Evolutionary conservation across 2,797 vertebrate species (phyloP).

Genomic region (Pseudotriccus pelzelni): DNA sequence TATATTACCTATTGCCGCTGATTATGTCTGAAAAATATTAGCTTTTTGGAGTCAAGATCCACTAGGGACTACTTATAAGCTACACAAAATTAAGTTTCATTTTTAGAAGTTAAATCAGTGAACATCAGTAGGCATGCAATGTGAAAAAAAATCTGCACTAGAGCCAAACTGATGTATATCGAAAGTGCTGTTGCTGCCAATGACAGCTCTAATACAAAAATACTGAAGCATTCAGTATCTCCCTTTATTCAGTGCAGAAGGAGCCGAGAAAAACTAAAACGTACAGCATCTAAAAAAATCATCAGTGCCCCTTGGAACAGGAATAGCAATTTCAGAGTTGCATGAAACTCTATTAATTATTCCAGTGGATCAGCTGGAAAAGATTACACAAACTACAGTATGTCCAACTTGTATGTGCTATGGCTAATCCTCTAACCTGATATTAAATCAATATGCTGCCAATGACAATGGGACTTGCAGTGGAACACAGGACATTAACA

Average conservation of each 20-base stretch:
- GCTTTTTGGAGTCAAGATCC: constrained; percentile 69
- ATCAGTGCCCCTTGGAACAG: constrained; percentile 39
- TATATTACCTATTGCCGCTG: constrained; percentile 71
- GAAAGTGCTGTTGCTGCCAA: constrained; percentile 57
- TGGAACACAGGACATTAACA: constrained; percentile 14
- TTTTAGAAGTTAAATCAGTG: constrained; percentile 75
- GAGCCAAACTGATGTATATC: constrained; percentile 70
- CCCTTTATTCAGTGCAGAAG: constrained; percentile 7
- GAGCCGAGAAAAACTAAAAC: constrained; percentile 18
- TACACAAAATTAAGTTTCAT: constrained; percentile 79
- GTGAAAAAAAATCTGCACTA: constrained; percentile 55
- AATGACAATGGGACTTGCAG: constrained; percentile 39
- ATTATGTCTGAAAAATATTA: constrained; percentile 78
- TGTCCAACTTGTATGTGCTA: constrained; percentile 15
- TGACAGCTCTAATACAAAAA: constrained; percentile 63
- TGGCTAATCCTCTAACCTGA: constrained; percentile 51
- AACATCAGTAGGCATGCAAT: constrained; percentile 69
- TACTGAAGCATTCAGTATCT: constrained; percentile 51
- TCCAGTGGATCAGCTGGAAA: constrained; percentile 25
- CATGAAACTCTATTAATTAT: constrained; percentile 58
- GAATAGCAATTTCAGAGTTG: constrained; percentile 36
- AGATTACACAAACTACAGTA: constrained; percentile 46
- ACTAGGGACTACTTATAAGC: constrained; percentile 70
- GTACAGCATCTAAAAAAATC: constrained; percentile 39
- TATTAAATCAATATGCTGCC: constrained; percentile 61